These are phyloP conservation scores for Tiliacea citrago DNA, from an alignment of 2,888 invertebrate genomes.

Conservation along the genomic window DNA sequence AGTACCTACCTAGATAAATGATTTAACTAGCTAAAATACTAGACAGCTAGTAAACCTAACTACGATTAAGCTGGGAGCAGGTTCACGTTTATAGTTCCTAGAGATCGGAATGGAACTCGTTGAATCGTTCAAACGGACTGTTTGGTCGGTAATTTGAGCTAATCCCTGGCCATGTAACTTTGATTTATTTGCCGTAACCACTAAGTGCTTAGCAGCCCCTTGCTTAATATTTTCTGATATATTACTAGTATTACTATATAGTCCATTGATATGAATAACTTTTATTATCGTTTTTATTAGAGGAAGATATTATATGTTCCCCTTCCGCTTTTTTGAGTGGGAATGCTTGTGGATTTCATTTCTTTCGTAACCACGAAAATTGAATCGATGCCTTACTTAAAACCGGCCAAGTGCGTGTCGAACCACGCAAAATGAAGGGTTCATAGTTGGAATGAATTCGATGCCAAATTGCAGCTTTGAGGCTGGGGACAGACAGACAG, in stretches of 20 bases:
- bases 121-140: constrained; percentile 39
- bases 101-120: constrained; percentile 38
- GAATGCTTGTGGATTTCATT: neutral
- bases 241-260: neutral
- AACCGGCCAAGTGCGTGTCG: no score
- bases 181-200: constrained; percentile 47
- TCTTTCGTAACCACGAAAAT: neutral
- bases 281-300: constrained; percentile 4
- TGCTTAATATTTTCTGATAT: constrained; percentile 17
- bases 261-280: neutral
- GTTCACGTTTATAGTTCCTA: constrained; percentile 43
- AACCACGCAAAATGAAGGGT: no score
- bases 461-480: no score
- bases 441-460: no score
- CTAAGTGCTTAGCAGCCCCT: constrained; percentile 1
- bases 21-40: constrained; percentile 13
- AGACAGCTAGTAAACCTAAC: constrained; percentile 22
- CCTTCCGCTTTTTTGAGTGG: neutral
- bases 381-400: neutral
- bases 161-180: constrained; percentile 29
- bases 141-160: constrained; percentile 41
- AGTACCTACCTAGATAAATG: neutral
- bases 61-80: constrained; percentile 28
- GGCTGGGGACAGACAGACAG: no score
- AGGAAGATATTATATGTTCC: neutral